Percentiles rank a stretch among this genome's conserved stretches.
phyloP scores from a whole-genome alignment of 2,797 vertebrate genomes.

The Acridotheres tristis region DNA sequence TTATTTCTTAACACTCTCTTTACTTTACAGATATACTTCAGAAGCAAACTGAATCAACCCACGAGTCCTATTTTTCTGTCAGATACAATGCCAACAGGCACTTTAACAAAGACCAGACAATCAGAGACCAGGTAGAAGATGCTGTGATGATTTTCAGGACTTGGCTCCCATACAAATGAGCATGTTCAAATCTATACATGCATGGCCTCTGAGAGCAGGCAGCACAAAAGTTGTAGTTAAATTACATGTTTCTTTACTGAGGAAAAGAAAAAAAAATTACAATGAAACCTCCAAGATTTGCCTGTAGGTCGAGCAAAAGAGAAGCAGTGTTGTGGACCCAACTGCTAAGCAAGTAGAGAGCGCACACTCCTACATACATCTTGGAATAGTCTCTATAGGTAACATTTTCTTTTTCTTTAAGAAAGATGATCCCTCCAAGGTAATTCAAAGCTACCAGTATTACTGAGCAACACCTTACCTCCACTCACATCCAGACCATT shows the following conservation, averaged over 20 bases:
- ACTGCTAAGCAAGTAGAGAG: not conserved
- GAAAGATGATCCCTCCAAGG: not conserved
- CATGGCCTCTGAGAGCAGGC: not conserved
- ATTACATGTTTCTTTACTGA: not conserved
- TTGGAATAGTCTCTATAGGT: rapidly evolving
- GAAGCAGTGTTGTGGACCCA: not conserved
- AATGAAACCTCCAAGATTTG: not conserved
- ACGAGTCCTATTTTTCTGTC: not conserved
- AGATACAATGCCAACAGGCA: not conserved
- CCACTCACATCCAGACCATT: not conserved
- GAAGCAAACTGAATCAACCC: slow-evolving; percentile 11
- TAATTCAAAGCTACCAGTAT: not conserved
- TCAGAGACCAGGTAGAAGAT: not conserved
- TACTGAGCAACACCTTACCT: not conserved
- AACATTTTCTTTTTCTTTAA: not conserved
- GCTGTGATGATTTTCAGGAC: not conserved
- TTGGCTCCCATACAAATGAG: not conserved
- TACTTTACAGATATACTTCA: slow-evolving; percentile 8
- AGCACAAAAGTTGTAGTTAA: not conserved
- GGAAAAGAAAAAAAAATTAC: not conserved
- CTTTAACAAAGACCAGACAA: not conserved
- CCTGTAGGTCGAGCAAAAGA: not conserved
- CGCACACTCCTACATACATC: rapidly evolving
- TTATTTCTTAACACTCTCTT: not conserved
- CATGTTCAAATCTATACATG: not conserved